A percentile compares a stretch with the other conserved stretches of the same genome.
These are phyloP conservation scores for Dysidea cf. avara DNA, from an alignment of 37 sponge, comb jelly and placozoan genomes.

Conservation along the genomic window DNA sequence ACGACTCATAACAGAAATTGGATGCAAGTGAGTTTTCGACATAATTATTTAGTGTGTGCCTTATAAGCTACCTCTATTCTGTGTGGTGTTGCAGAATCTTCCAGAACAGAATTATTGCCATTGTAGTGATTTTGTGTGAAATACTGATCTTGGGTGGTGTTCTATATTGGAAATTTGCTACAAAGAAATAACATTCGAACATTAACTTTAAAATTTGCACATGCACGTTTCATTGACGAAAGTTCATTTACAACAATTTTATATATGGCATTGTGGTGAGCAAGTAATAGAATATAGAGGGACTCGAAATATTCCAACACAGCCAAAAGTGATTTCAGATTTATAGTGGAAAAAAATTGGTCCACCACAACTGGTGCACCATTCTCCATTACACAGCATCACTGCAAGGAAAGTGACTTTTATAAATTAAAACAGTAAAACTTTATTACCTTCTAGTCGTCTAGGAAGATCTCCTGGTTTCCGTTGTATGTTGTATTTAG, in stretches of 20 bases:
- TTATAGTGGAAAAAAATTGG: slow-evolving; percentile 44
- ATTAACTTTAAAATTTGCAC: too few species aligned
- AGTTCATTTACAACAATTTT: too few species aligned
- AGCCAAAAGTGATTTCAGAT: slow-evolving; percentile 25
- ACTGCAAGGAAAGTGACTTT: slow-evolving; percentile 17
- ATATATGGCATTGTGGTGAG: too few species aligned
- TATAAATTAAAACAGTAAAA: neutral
- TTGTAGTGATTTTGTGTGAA: slow-evolving; percentile 71
- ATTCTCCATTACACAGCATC: slow-evolving; percentile 24
- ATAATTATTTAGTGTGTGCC: neutral
- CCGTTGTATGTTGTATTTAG: neutral
- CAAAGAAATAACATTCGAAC: neutral
- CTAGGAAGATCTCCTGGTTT: slow-evolving; percentile 33
- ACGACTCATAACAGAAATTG: slow-evolving; percentile 42
- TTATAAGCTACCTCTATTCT: too few species aligned
- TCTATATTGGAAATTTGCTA: slow-evolving; percentile 63
- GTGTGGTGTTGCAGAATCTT: too few species aligned
- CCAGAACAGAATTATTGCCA: slow-evolving; percentile 63
- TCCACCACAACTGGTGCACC: slow-evolving; percentile 59
- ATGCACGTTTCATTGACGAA: too few species aligned
- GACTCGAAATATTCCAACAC: slow-evolving; percentile 26
- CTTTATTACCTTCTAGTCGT: slow-evolving; percentile 36
- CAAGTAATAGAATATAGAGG: neutral
- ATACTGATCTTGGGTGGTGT: slow-evolving; percentile 55
- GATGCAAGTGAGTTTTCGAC: slow-evolving; percentile 55